Evolutionary conservation across 2,113 vertebrate species (phyloP).

Genomic region (zebrafish (Danio rerio)): DNA sequence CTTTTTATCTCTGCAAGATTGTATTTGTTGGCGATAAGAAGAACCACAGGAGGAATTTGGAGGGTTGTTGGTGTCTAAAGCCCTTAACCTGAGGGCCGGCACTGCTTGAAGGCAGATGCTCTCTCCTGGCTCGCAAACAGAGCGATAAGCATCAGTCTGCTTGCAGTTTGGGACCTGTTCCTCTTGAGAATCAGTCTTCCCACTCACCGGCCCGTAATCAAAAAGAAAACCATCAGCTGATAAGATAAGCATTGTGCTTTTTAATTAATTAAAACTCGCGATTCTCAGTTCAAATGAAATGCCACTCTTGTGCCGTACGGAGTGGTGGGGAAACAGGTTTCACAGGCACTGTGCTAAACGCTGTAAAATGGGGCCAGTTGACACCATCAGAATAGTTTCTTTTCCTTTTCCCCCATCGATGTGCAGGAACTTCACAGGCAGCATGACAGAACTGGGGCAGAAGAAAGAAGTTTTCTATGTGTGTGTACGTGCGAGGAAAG

Average conservation of each 20-base stretch:
- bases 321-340: not conserved
- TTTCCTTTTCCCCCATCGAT: not conserved
- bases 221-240: conserved; percentile 73
- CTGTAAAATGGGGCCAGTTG: conserved; percentile 23
- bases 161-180: conserved; percentile 10
- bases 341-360: conserved; percentile 6
- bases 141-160: conserved; percentile 45
- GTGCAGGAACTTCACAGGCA: conserved; percentile 20
- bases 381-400: not conserved
- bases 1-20: conserved; percentile 39
- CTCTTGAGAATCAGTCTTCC: conserved; percentile 62
- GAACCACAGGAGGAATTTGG: conserved; percentile 6
- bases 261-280: conserved; percentile 76
- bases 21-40: conserved; percentile 27
- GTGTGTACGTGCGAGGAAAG: not conserved
- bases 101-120: not conserved
- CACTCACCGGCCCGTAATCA: conserved; percentile 68
- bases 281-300: conserved; percentile 38
- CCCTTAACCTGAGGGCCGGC: conserved; percentile 22
- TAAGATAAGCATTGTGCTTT: conserved; percentile 75
- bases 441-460: conserved; percentile 53
- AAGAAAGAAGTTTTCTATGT: conserved; percentile 2
- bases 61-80: conserved; percentile 8
- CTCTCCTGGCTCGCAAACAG: not conserved
- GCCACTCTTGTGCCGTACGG: conserved; percentile 24